phyloP scores from a whole-genome alignment of 2,113 vertebrate genomes.

The Castor canadensis region DNA sequence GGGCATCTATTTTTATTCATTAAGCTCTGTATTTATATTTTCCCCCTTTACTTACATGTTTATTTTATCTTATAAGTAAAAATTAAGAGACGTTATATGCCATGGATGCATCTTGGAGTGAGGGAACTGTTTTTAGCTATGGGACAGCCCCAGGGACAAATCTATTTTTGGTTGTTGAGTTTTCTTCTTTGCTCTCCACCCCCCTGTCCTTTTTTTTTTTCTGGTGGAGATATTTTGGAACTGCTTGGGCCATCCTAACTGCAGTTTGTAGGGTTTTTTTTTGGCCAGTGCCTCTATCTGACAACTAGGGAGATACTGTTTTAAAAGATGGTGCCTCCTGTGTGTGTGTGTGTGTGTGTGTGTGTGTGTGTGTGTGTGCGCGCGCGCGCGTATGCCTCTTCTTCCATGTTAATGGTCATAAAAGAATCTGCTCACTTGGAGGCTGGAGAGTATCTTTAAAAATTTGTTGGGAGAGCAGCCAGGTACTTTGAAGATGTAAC shows the following conservation, averaged over 20 bases:
- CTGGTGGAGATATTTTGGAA: neutral
- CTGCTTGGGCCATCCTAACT: neutral
- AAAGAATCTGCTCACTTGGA: neutral
- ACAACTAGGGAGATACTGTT: neutral
- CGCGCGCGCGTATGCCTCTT: neutral
- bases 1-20: neutral
- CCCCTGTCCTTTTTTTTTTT: neutral
- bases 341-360: rapidly evolving
- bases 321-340: neutral
- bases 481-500: neutral
- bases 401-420: neutral
- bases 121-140: neutral
- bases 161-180: conserved; percentile 23
- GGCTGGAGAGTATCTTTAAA: neutral
- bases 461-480: neutral
- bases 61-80: neutral
- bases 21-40: neutral
- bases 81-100: neutral
- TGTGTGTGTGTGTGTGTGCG: neutral
- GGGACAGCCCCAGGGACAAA: neutral
- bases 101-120: neutral
- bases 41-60: neutral
- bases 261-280: neutral
- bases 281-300: neutral
- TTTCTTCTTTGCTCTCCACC: conserved; percentile 23